Evolutionary conservation across 2,888 invertebrate species (phyloP), one percentile per base, ranked within the genome.

Genomic region (Trissolcus japonicus): DNA sequence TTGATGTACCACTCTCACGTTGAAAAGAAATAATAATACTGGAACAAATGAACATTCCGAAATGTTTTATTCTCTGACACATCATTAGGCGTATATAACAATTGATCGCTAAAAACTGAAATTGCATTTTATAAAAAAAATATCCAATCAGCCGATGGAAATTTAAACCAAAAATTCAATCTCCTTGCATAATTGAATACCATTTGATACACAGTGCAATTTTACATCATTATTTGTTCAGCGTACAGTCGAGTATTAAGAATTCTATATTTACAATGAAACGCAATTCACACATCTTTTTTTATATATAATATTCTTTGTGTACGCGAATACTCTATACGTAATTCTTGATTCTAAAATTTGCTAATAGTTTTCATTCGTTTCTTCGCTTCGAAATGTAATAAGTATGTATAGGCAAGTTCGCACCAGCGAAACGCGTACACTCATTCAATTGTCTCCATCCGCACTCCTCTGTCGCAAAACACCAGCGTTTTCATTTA

Each of bases 221-320:
- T 63, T 43, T 41, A 51, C 50, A 43, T 35, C n/a, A 60, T 35
- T 14, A 54, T 50, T 60, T 51, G 40, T 61, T 55, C 55, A 55
- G 54, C 17, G 21, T 29, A 46, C 2, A 21, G 14, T 68, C 54
- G 17, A 69, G 48, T 35, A 35, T 35, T 55, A 14, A 55, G 61
- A 61, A 69, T 25, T 35, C 35, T 9, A 48, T 69, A 78, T 78
- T 71, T 75, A 78, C 75, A 78, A 72, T n/a, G 67, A 61, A 59
- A 72, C 62, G 41, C 56, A 59, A 48, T 60, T 59, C 21, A 59
- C 63, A 51, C 56, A 62, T 71, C 51, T 35, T 56, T 35, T 56
- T 21, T 55, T 51, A 54, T 43, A 41, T 60, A 40, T 61, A 59
- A 62, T 63, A 56, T 6, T 59, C 53, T 17, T 60, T 60, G 40